Evolutionary conservation across 2,797 vertebrate species (phyloP), one percentile per base, ranked within the genome.

Genomic region (Myotis pilosus): DNA sequence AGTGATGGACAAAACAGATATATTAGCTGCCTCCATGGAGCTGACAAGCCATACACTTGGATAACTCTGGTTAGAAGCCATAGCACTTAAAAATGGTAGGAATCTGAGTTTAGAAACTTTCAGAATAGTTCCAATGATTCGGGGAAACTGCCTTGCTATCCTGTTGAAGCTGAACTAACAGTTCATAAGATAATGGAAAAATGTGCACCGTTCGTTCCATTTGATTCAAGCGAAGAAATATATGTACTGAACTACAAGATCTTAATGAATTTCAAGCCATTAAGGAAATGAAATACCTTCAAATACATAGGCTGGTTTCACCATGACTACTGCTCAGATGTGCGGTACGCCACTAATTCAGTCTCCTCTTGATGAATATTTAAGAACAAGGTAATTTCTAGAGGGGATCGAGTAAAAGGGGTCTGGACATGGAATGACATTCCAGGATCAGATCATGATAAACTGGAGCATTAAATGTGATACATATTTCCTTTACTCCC

Each of bases 331-430:
- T 66, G 28, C 76, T 87, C 80, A 85, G 69, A 55, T 51, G 55
- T 22, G 82, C 0, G 1, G 41, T 80, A 72, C 96, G 15, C 44
- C 83, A 3, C 0, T 2, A 66, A 51, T 60, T 68, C 86, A 55
- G 94, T 33, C 71, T 53, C 41, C 44, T 92, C 89, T 80, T 44
- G 86, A 47, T 75, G 17, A 16, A 19, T 12, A 55, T 87, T 94
- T 89, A 75, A 89, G 82, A 89, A 90, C 68, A 92, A 96, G 64
- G 85, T 89, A 30, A 68, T 30, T 88, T 92, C 82, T 30, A 15
- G 41, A 87, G 51, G 3, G 6, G 80, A 79, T 9, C 1, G 12
- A 90, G 57, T 57, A 89, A 79, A 44, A 53, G 0, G 28, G n/a
- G 19, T 78, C 47, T 9, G 8, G 88, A 38, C 75, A 64, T 0